Evolutionary conservation across 2,113 vertebrate genomes (phyloP).

Genomic region (Archocentrus centrarchus): DNA sequence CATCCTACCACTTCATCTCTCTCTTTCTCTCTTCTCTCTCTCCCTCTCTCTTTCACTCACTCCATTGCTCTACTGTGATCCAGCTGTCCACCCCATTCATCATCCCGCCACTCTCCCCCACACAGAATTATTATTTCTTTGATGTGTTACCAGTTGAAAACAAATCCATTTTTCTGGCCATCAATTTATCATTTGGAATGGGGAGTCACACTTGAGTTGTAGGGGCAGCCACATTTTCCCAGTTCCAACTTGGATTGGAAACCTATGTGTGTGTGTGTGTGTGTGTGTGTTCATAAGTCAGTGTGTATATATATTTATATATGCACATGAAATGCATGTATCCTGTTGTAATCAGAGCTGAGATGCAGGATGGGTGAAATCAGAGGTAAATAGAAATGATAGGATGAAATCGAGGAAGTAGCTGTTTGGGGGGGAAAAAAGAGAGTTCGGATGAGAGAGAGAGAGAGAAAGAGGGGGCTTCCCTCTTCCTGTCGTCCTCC

Average conservation of each 20-base stretch:
- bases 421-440: conserved; percentile 15
- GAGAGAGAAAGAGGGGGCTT: conserved; percentile 70
- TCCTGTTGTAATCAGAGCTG: conserved; percentile 38
- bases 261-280: neutral
- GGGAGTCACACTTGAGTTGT: conserved; percentile 83
- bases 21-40: conserved; percentile 8
- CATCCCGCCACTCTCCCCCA: conserved; percentile 79
- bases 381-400: conserved; percentile 53
- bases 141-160: conserved; percentile 86
- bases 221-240: conserved; percentile 70
- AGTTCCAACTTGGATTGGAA: conserved; percentile 45
- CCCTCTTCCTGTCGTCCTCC: conserved; percentile 76
- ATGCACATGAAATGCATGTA: conserved; percentile 5
- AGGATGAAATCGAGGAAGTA: conserved; percentile 33
- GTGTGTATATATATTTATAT: neutral
- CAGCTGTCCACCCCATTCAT: conserved; percentile 82
- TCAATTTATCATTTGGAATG: conserved; percentile 85
- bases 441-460: conserved; percentile 30
- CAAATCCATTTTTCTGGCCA: conserved; percentile 86
- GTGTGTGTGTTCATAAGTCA: too few relatives aligned
- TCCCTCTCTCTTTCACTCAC: conserved; percentile 64
- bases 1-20: conserved; percentile 21
- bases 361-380: conserved; percentile 41
- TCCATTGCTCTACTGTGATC: conserved; percentile 80
- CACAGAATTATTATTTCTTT: conserved; percentile 86